These are phyloP conservation scores for Chelmon rostratus DNA, from an alignment of 2,797 vertebrate genomes.

Conservation along the genomic window DNA sequence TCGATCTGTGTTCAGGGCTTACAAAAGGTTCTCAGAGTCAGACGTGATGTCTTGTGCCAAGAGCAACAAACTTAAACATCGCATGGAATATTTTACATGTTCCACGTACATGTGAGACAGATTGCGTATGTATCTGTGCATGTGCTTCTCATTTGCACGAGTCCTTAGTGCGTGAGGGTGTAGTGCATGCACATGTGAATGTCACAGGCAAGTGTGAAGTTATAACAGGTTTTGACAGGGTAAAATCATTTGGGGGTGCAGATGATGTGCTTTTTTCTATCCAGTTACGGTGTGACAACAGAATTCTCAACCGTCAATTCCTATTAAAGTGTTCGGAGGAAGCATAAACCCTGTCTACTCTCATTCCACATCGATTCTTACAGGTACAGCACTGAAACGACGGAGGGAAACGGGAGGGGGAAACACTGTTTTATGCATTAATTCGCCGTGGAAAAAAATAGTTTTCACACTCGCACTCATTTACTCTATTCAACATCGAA, in stretches of 20 bases:
- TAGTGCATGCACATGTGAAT: slow-evolving; percentile 32
- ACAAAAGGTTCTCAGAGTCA: slow-evolving; percentile 36
- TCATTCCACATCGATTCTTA: slow-evolving; percentile 60
- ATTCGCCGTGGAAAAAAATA: slow-evolving; percentile 31
- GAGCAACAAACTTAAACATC: slow-evolving; percentile 47
- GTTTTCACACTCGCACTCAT: slow-evolving; percentile 59
- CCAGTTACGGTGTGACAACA: slow-evolving; percentile 70
- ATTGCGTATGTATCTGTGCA: not conserved
- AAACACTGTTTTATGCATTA: slow-evolving; percentile 58
- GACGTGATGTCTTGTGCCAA: slow-evolving; percentile 30
- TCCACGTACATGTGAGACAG: not conserved
- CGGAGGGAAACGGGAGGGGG: slow-evolving; percentile 20
- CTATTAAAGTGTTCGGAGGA: slow-evolving; percentile 65
- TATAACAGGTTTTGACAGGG: slow-evolving; percentile 71
- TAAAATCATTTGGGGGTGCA: slow-evolving; percentile 69
- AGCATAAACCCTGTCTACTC: slow-evolving; percentile 61
- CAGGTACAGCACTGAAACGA: slow-evolving; percentile 48
- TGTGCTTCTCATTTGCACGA: slow-evolving; percentile 33
- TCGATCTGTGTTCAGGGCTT: slow-evolving; percentile 38
- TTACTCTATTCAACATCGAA: slow-evolving; percentile 53
- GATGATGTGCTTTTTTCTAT: slow-evolving; percentile 73
- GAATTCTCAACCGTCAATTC: slow-evolving; percentile 63
- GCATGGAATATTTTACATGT: slow-evolving; percentile 35
- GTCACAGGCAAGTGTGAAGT: slow-evolving; percentile 58
- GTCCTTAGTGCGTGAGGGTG: slow-evolving; percentile 28